Conservation (phyloP, 2,113 vertebrate species). For the Eurypyga helias region DNA sequence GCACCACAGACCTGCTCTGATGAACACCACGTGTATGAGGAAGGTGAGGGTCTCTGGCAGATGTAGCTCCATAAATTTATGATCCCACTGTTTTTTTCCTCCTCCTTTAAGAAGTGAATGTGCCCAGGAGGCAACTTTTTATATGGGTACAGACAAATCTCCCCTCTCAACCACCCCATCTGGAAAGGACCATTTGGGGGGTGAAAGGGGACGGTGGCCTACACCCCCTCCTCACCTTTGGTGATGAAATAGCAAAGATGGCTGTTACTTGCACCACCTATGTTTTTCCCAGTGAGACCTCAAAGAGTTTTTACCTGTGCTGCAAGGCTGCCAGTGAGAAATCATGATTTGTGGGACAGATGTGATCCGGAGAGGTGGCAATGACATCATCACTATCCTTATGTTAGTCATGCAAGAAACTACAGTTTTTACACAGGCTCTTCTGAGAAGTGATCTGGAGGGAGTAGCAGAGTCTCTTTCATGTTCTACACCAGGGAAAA, state of each 20-base stretch:
- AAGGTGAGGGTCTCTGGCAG: background rate
- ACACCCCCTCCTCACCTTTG: background rate
- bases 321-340: background rate
- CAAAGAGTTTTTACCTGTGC: background rate
- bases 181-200: background rate
- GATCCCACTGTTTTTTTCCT: background rate
- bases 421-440: background rate
- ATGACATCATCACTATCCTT: background rate
- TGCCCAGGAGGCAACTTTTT: background rate
- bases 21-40: background rate
- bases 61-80: background rate
- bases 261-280: background rate
- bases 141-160: background rate
- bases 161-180: background rate
- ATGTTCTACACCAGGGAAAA: background rate
- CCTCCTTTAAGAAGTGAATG: background rate
- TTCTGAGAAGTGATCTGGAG: background rate
- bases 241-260: background rate
- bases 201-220: background rate
- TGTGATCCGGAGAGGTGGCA: background rate
- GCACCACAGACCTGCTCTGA: background rate
- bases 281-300: background rate
- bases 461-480: background rate
- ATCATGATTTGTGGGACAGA: background rate
- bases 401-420: background rate